Evolutionary conservation across 2,888 invertebrate species (phyloP), one percentile per base, ranked within the genome.

Genomic region (Calliphora vomitoria): DNA sequence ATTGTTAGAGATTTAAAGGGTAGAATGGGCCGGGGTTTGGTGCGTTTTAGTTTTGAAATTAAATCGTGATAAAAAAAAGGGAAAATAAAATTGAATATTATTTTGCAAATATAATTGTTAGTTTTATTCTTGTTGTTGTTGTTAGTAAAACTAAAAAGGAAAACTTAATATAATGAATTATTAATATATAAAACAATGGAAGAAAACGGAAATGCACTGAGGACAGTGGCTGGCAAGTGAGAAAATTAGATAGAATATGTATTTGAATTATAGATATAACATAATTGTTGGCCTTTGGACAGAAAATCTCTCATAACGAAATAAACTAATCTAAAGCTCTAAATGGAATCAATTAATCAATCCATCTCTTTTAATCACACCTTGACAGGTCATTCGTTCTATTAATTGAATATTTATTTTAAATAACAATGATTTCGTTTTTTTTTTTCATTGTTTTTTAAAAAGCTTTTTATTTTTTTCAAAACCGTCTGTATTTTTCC

Each of bases 1-100:
- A 72, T 82, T 25, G 8, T 50, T 5, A 25, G 55, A 8, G 78
- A 86, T 41, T 8, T n/a, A 0, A 18, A 20, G 3, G 75, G 80
- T 11, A 66, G 31, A 20, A 66, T 60, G 25, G 78, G 72, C 6
- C 6, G 8, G 0, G 76, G 76, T 11, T 8, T 76, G 25, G 38
- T 82, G n/a, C 58, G 60, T 60, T 74, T 86, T 60, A 68, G n/a
- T 38, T 31, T 82, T 10, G 35, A 68, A 50, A 68, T 69, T 4
- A 53, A 31, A 82, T 20, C 5, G 1, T 76, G 20, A 10, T 2
- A 25, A 25, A 1, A 5, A 64, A 53, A 41, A 64, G 50, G 4
- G 4, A 4, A 38, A 41, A 31, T 41, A 8, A 8, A 31, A 8
- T 41, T 58, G 11, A 18, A 41, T 50, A 3, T 50, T 35, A 35